Evolutionary conservation across 2,113 vertebrate species (phyloP).

Genomic region (Melierax canorus): DNA sequence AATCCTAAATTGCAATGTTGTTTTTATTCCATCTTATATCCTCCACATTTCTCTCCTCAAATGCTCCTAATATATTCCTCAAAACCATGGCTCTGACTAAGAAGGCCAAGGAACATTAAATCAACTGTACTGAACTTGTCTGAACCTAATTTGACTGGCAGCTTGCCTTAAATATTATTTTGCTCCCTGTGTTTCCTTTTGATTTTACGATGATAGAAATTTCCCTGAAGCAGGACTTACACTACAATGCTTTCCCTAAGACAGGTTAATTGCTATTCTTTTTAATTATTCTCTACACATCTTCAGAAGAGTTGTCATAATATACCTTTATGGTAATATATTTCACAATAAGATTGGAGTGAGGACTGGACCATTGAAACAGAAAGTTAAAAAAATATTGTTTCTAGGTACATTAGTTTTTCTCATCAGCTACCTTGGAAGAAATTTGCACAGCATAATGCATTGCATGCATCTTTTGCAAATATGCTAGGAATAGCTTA

Average conservation of each 20-base stretch:
- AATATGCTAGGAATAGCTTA: not conserved
- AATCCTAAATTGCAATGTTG: not conserved
- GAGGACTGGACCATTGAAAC: not conserved
- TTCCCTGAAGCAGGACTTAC: not conserved
- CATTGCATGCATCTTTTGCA: not conserved
- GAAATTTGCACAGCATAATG: not conserved
- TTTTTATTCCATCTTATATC: not conserved
- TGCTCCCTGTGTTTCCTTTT: not conserved
- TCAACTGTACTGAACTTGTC: not conserved
- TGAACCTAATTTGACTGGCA: not conserved
- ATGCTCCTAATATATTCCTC: not conserved
- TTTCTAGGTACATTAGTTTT: not conserved
- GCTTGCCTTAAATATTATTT: not conserved
- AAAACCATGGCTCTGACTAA: not conserved
- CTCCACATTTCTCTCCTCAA: not conserved
- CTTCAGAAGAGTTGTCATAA: constrained; percentile 17
- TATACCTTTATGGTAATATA: not conserved
- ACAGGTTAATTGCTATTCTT: constrained; percentile 35
- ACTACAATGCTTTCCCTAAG: not conserved
- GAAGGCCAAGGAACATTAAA: not conserved
- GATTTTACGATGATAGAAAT: not conserved
- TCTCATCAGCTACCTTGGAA: not conserved
- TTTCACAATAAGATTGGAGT: not conserved
- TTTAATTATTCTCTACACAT: constrained; percentile 52
- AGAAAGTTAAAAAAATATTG: not conserved